Evolutionary conservation across 2,113 vertebrate species (phyloP).

Genomic region (Silurus asotus): DNA sequence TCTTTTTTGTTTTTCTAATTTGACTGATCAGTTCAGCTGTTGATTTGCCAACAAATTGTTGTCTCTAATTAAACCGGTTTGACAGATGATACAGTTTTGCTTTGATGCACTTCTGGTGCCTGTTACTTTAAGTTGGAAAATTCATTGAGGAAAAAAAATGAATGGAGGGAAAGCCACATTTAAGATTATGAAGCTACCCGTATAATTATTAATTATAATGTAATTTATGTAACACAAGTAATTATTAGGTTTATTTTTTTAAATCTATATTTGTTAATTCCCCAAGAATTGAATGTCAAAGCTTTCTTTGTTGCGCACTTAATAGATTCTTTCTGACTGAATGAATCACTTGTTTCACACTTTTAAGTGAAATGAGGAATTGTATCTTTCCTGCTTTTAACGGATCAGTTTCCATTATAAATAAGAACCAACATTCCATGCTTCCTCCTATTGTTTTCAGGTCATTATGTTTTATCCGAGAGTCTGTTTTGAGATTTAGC

Average conservation of each 20-base stretch:
- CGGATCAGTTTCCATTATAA: background rate
- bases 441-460: background rate
- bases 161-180: background rate
- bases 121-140: background rate
- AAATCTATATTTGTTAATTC: background rate
- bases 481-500: background rate
- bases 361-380: constrained; percentile 43
- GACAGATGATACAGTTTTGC: constrained; percentile 18
- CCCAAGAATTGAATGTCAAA: background rate
- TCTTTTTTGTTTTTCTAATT: constrained; percentile 5
- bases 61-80: constrained; percentile 39
- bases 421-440: background rate
- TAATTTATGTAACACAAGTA: background rate
- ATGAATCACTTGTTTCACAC: background rate
- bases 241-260: background rate
- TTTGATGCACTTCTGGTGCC: background rate
- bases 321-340: background rate
- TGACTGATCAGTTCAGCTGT: constrained; percentile 32
- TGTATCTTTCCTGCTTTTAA: background rate
- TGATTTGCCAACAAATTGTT: constrained; percentile 45
- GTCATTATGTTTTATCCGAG: background rate
- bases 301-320: background rate
- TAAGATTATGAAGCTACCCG: background rate
- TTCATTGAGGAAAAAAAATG: background rate
- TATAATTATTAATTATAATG: background rate